Percentiles rank a stretch among this genome's conserved stretches.
These are phyloP conservation scores for Notospermus geniculatus DNA, from an alignment of 1,140 invertebrate genomes.

Conservation along the genomic window DNA sequence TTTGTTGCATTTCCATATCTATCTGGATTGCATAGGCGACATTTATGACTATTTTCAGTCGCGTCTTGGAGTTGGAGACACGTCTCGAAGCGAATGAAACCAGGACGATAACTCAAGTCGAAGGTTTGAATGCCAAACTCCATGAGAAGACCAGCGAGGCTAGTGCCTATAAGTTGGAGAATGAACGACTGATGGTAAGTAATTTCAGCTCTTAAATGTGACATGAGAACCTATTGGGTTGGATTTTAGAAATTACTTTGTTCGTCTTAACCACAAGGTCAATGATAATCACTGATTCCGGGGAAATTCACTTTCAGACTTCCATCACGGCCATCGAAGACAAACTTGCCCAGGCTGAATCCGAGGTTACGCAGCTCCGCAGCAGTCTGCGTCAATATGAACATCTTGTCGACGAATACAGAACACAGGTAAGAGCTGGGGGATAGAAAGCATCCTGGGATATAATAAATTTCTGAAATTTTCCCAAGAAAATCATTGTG, in stretches of 20 bases:
- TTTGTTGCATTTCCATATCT: no score
- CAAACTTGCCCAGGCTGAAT: constrained; percentile 41
- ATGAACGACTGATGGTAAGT: constrained; percentile 48
- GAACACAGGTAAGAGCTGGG: constrained; percentile 45
- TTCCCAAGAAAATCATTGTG: no score
- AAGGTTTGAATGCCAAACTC: constrained; percentile 32
- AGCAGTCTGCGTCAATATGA: constrained; percentile 47
- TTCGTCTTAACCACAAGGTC: no score
- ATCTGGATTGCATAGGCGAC: background rate
- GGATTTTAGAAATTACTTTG: no score
- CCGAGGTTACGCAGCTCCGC: constrained; percentile 42
- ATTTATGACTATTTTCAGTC: constrained; percentile 27
- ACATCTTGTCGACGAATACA: constrained; percentile 50
- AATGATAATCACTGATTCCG: no score
- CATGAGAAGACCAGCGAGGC: constrained; percentile 41
- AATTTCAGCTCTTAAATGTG: no score
- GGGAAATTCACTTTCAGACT: constrained; percentile 26
- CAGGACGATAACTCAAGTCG: constrained; percentile 37
- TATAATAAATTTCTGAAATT: no score
- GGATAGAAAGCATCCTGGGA: no score
- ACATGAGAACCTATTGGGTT: no score
- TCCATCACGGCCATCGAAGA: constrained; percentile 35
- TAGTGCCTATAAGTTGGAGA: constrained; percentile 38
- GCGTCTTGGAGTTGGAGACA: constrained; percentile 44
- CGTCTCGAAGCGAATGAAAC: constrained; percentile 42